Evolutionary conservation across 2,888 invertebrate genomes (phyloP).

Genomic region (Zhuqinia jingwanae): DNA sequence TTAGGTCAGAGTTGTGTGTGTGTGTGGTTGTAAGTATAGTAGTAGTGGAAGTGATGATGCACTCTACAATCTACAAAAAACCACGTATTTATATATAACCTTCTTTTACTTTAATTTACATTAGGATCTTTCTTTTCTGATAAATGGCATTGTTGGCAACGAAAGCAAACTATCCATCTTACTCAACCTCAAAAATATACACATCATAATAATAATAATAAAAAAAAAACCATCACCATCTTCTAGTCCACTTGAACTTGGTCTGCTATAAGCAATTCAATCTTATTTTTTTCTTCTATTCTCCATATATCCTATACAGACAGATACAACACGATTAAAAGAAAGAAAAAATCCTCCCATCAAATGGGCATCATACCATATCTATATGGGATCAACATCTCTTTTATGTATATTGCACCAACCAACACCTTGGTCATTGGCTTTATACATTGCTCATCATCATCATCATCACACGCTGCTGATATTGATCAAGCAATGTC

Average conservation of each 20-base stretch:
- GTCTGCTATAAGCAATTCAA: too few relatives aligned
- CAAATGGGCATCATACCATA: too few relatives aligned
- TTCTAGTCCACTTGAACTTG: constrained; percentile 23
- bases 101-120: not conserved
- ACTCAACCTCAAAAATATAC: constrained; percentile 5
- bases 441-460: constrained; percentile 7
- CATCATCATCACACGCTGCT: too few relatives aligned
- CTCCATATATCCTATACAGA: too few relatives aligned
- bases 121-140: not conserved
- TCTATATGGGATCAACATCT: too few relatives aligned
- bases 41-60: too few relatives aligned
- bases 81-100: not conserved
- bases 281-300: too few relatives aligned
- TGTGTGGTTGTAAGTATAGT: too few relatives aligned
- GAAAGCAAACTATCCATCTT: constrained; percentile 11
- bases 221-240: not conserved
- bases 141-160: constrained; percentile 40
- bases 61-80: too few relatives aligned
- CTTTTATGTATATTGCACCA: too few relatives aligned
- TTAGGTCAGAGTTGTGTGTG: not conserved
- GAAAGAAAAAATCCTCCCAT: too few relatives aligned
- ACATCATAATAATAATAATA: not conserved
- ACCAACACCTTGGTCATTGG: not conserved
- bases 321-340: too few relatives aligned
- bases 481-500: not conserved